Percentiles rank a stretch among this genome's conserved stretches.
phyloP scores from a whole-genome alignment of 2,113 vertebrate species.

The Rhineura floridana region DNA sequence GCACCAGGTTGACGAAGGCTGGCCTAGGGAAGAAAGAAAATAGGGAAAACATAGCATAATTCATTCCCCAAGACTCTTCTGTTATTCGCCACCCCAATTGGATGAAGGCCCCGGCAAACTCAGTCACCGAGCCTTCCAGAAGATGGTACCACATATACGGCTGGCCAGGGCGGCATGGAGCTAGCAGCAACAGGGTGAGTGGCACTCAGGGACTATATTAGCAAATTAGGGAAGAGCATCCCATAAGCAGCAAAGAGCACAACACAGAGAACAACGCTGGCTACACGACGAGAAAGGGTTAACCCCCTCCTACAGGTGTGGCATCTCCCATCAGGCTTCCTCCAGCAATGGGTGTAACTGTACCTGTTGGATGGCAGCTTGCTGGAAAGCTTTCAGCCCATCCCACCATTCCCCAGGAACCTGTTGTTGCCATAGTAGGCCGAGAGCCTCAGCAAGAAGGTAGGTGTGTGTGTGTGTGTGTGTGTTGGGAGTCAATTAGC shows the following conservation, averaged over 20 bases:
- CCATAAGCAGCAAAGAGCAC: background rate
- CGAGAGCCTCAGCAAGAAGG: too few relatives aligned
- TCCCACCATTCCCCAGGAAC: too few relatives aligned
- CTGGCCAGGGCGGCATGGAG: too few relatives aligned
- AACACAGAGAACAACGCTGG: rapidly evolving
- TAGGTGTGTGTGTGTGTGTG: too few relatives aligned
- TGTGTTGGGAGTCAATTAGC: too few relatives aligned
- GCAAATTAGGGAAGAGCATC: background rate
- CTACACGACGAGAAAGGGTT: background rate
- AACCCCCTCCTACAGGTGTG: background rate
- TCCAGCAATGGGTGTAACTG: background rate
- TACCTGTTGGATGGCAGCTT: background rate
- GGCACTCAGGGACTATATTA: background rate
- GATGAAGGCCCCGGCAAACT: too few relatives aligned
- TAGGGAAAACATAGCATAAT: background rate
- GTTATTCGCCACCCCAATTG: background rate
- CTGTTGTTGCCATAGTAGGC: too few relatives aligned
- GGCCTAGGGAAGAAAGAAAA: background rate
- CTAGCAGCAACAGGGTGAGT: background rate
- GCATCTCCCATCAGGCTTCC: too few relatives aligned
- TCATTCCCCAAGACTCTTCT: too few relatives aligned
- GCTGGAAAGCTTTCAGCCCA: background rate
- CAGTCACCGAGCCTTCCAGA: background rate
- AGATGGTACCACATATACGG: background rate
- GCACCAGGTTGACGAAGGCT: too few relatives aligned